Conservation (phyloP, 2,888 invertebrate genomes). For the Eristalinus aeneus region DNA sequence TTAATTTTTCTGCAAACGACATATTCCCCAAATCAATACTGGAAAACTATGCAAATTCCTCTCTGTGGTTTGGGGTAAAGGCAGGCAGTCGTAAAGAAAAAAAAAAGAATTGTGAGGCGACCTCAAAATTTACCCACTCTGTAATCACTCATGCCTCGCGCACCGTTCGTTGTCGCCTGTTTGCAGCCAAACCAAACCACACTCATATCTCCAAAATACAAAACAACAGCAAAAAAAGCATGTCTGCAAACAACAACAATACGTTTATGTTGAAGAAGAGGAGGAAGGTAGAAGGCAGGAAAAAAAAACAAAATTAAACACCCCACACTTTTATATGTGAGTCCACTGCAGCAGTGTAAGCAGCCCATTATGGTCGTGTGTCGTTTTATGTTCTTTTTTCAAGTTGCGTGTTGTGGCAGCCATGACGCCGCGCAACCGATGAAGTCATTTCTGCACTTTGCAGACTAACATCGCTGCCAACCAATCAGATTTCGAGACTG, state of each 20-base stretch:
- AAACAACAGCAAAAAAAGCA: background rate
- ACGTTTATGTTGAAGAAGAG: background rate
- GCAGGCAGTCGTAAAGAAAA: constrained; percentile 1
- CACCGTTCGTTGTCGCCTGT: background rate
- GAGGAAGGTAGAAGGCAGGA: constrained; percentile 1
- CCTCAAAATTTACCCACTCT: constrained; percentile 52
- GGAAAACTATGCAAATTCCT: constrained; percentile 41
- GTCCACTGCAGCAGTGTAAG: constrained; percentile 58
- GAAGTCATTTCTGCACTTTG: constrained; percentile 70
- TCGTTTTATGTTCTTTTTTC: constrained; percentile 42
- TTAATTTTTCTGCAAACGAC: constrained; percentile 30
- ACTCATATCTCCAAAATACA: constrained; percentile 19
- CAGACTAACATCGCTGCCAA: constrained; percentile 54
- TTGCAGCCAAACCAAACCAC: constrained; percentile 4
- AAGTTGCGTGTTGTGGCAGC: constrained; percentile 66
- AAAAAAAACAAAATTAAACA: background rate
- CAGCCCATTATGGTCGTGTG: constrained; percentile 48
- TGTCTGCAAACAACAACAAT: constrained; percentile 39
- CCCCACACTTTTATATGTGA: constrained; percentile 35
- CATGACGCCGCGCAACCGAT: constrained; percentile 66
- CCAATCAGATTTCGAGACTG: constrained; percentile 73
- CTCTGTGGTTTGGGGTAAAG: background rate
- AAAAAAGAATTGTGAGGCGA: constrained; percentile 26
- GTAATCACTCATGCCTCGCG: background rate
- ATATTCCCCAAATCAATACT: constrained; percentile 35